Evolutionary conservation across 2,113 vertebrate genomes (phyloP).

Genomic region (Nyctibius bracteatus): DNA sequence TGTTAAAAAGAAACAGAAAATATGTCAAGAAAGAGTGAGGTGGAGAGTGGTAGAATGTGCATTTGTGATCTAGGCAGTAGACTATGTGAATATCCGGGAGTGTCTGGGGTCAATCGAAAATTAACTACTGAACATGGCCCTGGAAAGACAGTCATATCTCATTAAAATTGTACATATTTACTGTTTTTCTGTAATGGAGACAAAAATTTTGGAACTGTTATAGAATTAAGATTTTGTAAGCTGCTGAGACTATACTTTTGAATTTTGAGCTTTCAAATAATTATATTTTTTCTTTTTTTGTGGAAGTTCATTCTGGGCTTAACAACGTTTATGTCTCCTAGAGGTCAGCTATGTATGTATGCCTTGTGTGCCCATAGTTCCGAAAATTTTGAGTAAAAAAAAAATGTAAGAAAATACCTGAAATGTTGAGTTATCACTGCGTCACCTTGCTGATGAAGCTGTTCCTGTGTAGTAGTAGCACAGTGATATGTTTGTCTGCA

Average conservation of each 20-base stretch:
- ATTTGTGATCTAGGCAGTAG: not conserved
- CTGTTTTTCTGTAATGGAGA: not conserved
- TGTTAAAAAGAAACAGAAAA: not conserved
- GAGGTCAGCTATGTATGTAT: not conserved
- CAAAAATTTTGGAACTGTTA: not conserved
- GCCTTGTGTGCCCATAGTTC: not conserved
- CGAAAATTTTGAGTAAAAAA: not conserved
- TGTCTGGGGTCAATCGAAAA: not conserved
- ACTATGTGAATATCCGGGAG: not conserved
- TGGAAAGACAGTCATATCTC: not conserved
- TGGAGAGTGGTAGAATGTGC: not conserved
- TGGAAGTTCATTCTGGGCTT: not conserved
- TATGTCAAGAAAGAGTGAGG: not conserved
- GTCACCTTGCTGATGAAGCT: not conserved
- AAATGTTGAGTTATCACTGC: not conserved
- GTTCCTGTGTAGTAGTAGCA: not conserved
- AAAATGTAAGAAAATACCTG: not conserved
- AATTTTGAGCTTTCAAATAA: not conserved
- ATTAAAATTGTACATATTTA: not conserved
- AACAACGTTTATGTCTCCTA: not conserved
- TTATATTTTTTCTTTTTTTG: not conserved
- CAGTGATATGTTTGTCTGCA: not conserved
- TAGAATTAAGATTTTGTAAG: not conserved
- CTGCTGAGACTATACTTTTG: not conserved
- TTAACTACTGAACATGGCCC: not conserved